Evolutionary conservation across 92 coral and sea anemone genomes (phyloP).

Genomic region (Meandrina meandrites): DNA sequence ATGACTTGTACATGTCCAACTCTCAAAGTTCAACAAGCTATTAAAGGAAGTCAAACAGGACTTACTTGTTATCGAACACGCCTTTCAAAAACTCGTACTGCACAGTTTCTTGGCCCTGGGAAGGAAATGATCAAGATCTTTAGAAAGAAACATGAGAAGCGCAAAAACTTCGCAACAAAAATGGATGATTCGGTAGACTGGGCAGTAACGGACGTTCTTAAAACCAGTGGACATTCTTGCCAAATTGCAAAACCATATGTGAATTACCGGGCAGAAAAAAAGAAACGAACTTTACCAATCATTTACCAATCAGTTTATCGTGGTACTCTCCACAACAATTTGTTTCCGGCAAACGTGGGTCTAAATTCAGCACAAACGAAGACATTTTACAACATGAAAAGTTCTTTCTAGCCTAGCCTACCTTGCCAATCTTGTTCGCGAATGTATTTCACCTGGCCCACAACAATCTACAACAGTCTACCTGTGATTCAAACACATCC

Average conservation of each 20-base stretch:
- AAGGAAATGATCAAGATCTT: background rate
- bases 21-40: background rate
- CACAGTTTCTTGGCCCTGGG: slow-evolving; percentile 69
- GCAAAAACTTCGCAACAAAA: background rate
- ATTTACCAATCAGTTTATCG: too few relatives aligned
- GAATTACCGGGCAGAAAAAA: too few relatives aligned
- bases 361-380: background rate
- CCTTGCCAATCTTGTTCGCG: background rate
- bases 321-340: background rate
- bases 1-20: too few relatives aligned
- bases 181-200: background rate
- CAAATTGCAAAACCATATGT: background rate
- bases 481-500: background rate
- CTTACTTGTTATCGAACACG: slow-evolving; percentile 90
- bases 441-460: background rate
- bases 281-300: too few relatives aligned
- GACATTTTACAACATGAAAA: background rate
- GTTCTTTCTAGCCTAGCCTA: background rate
- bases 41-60: background rate
- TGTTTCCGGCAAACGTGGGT: background rate
- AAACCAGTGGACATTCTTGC: background rate
- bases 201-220: background rate
- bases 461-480: background rate
- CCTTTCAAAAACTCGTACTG: slow-evolving; percentile 91
- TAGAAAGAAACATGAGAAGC: background rate